Evolutionary conservation across 2,888 invertebrate genomes (phyloP).

Genomic region (Zaprionus bogoriensis): DNA sequence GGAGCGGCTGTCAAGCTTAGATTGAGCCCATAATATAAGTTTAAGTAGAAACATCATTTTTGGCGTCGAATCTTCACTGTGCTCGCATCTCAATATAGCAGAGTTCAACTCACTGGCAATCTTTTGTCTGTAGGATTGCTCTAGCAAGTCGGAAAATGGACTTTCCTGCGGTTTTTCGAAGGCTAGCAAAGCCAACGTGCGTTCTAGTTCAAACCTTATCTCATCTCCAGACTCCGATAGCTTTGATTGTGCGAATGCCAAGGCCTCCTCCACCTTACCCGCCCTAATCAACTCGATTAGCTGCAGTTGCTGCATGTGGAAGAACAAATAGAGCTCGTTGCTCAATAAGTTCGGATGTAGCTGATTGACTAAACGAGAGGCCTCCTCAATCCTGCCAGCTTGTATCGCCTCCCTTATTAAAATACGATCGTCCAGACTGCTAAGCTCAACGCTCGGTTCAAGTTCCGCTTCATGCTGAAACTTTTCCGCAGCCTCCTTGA

Average conservation of each 20-base stretch:
- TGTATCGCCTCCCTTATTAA: constrained; percentile 97
- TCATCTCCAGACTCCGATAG: constrained; percentile 93
- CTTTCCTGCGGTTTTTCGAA: constrained; percentile 98
- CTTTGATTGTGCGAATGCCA: constrained; percentile 93
- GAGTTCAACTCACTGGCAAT: constrained; percentile 98
- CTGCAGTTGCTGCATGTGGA: constrained; percentile 90
- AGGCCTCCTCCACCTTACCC: constrained; percentile 91
- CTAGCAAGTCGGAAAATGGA: constrained; percentile 96
- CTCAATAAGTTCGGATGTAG: constrained; percentile 97
- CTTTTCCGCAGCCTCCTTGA: constrained; percentile 98
- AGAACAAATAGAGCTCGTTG: constrained; percentile 96
- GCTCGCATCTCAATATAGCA: constrained; percentile 97
- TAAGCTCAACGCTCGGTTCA: constrained; percentile 89
- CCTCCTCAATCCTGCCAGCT: constrained; percentile 95
- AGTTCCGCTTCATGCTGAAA: constrained; percentile 97
- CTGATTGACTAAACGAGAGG: constrained; percentile 96
- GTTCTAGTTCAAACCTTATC: constrained; percentile 91
- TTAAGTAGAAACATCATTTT: constrained; percentile 95
- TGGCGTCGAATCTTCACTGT: constrained; percentile 94
- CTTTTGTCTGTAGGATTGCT: constrained; percentile 97
- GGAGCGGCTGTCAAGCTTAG: constrained; percentile 96
- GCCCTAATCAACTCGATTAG: constrained; percentile 83
- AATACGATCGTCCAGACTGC: constrained; percentile 94
- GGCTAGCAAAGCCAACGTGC: constrained; percentile 96
- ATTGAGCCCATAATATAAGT: constrained; percentile 97